A percentile compares a stretch with the other conserved stretches of the same genome.
Conservation (phyloP, 2,797 vertebrate genomes). For the Typhlichthys subterraneus region DNA sequence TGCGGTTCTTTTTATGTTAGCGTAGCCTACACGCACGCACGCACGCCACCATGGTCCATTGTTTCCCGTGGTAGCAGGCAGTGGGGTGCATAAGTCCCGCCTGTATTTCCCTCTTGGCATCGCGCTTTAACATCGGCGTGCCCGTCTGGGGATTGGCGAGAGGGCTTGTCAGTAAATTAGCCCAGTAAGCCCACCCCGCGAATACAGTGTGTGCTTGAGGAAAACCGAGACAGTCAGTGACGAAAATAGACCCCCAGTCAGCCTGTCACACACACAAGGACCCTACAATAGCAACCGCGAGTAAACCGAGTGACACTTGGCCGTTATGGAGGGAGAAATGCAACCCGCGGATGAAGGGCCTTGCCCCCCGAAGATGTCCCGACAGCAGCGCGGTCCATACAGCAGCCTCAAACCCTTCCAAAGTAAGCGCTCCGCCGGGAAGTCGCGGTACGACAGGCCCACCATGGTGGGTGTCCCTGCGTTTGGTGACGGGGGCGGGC, state of each 20-base stretch:
- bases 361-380: constrained; percentile 87
- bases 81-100: constrained; percentile 68
- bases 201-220: constrained; percentile 49
- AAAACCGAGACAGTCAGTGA: constrained; percentile 71
- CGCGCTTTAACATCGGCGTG: constrained; percentile 51
- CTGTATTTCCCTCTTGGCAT: constrained; percentile 69
- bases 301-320: constrained; percentile 48
- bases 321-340: constrained; percentile 88
- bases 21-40: constrained; percentile 6
- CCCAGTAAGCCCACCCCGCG: constrained; percentile 80
- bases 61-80: constrained; percentile 55
- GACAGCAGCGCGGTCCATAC: constrained; percentile 87
- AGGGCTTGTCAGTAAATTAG: constrained; percentile 88
- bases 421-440: constrained; percentile 82
- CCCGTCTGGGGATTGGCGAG: constrained; percentile 90
- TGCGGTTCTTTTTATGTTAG: constrained; percentile 12
- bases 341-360: constrained; percentile 88
- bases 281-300: constrained; percentile 49
- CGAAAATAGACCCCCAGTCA: constrained; percentile 52
- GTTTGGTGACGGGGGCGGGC: constrained; percentile 78
- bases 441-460: constrained; percentile 88
- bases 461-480: constrained; percentile 87
- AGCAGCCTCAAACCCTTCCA: constrained; percentile 89
- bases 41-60: constrained; percentile 45
- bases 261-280: constrained; percentile 62